Percentiles rank a stretch among this genome's conserved stretches.
phyloP scores from a whole-genome alignment of 2,113 vertebrate species.

The Lamprologus callipterus region DNA sequence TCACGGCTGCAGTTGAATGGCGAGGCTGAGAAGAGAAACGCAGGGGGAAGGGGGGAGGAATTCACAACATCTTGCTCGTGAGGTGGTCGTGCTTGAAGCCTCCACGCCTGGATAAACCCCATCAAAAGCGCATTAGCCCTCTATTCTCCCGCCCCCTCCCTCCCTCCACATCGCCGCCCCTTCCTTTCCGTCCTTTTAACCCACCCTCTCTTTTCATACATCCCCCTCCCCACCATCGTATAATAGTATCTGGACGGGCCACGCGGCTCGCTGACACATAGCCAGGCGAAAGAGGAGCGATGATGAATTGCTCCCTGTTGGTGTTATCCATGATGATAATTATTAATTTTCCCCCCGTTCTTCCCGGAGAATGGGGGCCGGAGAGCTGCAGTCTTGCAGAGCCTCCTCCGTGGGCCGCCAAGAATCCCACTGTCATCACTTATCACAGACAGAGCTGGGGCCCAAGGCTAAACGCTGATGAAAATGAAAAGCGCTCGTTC shows the following conservation, averaged over 20 bases:
- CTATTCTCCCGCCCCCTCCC: constrained; percentile 67
- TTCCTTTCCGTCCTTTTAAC: constrained; percentile 70
- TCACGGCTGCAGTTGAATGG: background rate
- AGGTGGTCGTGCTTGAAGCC: constrained; percentile 81
- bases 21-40: background rate
- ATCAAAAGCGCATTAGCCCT: constrained; percentile 97
- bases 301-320: constrained; percentile 95
- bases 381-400: constrained; percentile 39
- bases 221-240: constrained; percentile 74
- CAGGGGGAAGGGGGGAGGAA: background rate
- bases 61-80: constrained; percentile 59
- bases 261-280: constrained; percentile 84
- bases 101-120: constrained; percentile 95
- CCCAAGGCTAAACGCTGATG: constrained; percentile 66
- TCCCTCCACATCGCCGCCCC: constrained; percentile 41
- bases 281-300: constrained; percentile 75
- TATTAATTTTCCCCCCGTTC: constrained; percentile 86
- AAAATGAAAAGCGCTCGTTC: constrained; percentile 56
- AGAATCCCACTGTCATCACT: constrained; percentile 62
- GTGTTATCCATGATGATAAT: constrained; percentile 89
- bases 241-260: constrained; percentile 93
- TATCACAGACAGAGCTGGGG: constrained; percentile 60
- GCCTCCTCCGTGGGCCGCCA: constrained; percentile 56
- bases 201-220: constrained; percentile 54
- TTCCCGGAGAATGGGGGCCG: constrained; percentile 60